These are phyloP conservation scores for Neodon shergylaensis DNA, from an alignment of 2,113 vertebrate species.

Conservation along the genomic window DNA sequence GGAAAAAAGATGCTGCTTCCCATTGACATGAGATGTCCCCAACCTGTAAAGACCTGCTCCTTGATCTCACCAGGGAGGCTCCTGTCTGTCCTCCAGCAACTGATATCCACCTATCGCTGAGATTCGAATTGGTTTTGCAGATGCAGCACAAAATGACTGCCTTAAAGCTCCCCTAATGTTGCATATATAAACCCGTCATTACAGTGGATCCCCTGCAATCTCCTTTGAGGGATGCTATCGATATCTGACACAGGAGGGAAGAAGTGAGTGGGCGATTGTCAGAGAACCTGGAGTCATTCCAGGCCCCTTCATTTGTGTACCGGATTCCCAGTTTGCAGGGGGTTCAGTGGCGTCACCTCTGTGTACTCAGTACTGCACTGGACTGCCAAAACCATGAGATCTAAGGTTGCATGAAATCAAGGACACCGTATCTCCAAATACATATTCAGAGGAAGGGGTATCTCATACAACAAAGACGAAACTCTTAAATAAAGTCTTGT, in stretches of 20 bases:
- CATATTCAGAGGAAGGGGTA: neutral
- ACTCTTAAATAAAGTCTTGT: neutral
- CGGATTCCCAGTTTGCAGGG: neutral
- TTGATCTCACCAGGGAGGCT: neutral
- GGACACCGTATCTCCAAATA: neutral
- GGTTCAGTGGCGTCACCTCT: accelerated
- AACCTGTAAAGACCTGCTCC: neutral
- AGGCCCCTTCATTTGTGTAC: neutral
- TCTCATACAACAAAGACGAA: neutral
- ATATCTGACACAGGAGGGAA: neutral
- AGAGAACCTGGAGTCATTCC: neutral
- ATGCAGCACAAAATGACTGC: neutral
- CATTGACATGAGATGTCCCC: neutral
- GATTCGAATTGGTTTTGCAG: neutral
- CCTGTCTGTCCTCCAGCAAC: neutral
- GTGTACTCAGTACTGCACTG: accelerated
- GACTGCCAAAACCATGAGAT: neutral
- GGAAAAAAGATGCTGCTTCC: neutral
- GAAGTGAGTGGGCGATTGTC: neutral
- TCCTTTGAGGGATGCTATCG: neutral
- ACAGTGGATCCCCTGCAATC: neutral
- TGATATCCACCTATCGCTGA: neutral
- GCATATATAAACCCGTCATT: neutral
- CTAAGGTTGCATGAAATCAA: neutral
- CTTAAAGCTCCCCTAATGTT: neutral